Conservation (phyloP, 2,888 invertebrate genomes). For the Drepanosiphum platanoidis region DNA sequence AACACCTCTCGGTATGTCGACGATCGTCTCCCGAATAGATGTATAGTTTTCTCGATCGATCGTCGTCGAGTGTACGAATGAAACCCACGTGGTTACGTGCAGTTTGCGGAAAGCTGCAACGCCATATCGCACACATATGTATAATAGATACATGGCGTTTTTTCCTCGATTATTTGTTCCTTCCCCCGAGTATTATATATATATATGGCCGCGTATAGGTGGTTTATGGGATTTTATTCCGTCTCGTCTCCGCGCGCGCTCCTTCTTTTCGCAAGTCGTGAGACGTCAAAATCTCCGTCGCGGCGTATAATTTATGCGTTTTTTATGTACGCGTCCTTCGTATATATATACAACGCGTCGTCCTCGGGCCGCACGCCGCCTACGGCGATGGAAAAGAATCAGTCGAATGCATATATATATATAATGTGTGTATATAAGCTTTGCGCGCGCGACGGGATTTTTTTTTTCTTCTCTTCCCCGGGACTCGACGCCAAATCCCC, state of each 20-base stretch:
- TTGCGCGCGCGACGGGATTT: neutral
- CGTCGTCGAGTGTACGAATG: neutral
- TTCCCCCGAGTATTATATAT: neutral
- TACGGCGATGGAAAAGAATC: neutral
- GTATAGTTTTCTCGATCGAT: neutral
- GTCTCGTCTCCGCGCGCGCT: neutral
- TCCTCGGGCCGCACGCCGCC: neutral
- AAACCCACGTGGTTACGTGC: neutral
- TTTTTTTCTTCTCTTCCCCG: neutral
- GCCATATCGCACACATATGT: neutral
- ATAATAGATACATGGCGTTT: neutral
- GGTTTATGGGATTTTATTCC: conserved; percentile 11
- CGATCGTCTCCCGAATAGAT: neutral
- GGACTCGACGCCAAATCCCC: conserved; percentile 12
- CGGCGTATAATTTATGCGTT: conserved; percentile 12
- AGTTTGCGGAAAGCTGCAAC: neutral
- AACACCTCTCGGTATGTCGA: neutral
- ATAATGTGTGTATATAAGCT: neutral
- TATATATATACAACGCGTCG: too few relatives aligned
- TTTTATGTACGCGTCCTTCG: neutral
- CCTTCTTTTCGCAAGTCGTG: neutral
- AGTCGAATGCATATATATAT: neutral
- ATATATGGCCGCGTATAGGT: neutral
- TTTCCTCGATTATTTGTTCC: neutral
- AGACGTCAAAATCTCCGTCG: neutral